phyloP scores from a whole-genome alignment of 2,888 invertebrate genomes.

The Carpatolechia fugitivella region DNA sequence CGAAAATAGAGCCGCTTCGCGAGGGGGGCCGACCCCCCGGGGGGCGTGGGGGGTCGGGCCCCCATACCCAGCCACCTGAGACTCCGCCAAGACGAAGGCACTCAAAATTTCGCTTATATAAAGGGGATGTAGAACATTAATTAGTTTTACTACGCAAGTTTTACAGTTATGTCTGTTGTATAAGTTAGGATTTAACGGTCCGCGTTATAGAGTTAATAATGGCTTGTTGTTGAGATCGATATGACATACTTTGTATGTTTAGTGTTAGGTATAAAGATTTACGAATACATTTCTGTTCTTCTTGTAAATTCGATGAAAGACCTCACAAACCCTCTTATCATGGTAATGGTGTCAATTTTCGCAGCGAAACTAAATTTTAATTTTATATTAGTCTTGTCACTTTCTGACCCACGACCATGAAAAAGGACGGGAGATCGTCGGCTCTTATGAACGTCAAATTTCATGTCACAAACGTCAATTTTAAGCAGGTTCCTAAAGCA shows the following conservation, averaged over 20 bases:
- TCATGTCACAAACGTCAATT: no score
- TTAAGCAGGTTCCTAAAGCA: no score
- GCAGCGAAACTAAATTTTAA: no score
- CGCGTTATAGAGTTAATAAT: background rate
- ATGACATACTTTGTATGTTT: background rate
- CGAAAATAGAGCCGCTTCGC: constrained; percentile 49
- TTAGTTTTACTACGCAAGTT: constrained; percentile 43
- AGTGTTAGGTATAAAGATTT: background rate
- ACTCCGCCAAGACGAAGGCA: constrained; percentile 51
- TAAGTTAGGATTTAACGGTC: constrained; percentile 6
- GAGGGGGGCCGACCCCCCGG: constrained; percentile 25
- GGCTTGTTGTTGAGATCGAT: background rate
- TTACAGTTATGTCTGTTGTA: constrained; percentile 33
- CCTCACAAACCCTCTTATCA: no score
- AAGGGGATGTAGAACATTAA: constrained; percentile 44
- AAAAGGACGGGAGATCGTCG: no score
- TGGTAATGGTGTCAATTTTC: no score
- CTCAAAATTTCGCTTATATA: constrained; percentile 60
- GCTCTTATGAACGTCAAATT: no score
- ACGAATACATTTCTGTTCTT: background rate
- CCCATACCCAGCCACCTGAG: constrained; percentile 46
- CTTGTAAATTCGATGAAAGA: no score
- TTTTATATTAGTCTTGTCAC: no score
- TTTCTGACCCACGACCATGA: no score
- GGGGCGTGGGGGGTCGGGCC: background rate